phyloP scores from a whole-genome alignment of 2,888 invertebrate genomes.

The Hypercompe scribonia region DNA sequence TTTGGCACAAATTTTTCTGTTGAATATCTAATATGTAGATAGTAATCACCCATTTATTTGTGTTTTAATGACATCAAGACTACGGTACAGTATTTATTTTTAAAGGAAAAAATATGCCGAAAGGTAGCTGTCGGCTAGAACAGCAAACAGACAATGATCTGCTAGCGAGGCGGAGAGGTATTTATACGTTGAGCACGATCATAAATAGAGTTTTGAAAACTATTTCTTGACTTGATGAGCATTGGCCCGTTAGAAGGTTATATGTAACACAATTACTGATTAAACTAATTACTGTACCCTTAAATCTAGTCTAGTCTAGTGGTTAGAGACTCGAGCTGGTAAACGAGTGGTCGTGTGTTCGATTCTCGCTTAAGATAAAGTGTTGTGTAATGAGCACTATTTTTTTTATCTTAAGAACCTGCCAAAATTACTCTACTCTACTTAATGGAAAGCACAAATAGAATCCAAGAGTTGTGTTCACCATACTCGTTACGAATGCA shows the following conservation, averaged over 20 bases:
- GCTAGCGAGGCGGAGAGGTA: neutral
- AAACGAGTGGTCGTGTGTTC: too few relatives aligned
- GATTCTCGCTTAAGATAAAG: too few relatives aligned
- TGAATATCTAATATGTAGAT: too few relatives aligned
- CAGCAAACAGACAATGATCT: neutral
- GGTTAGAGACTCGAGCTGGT: neutral
- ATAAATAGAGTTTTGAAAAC: constrained; percentile 5
- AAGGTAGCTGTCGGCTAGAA: neutral
- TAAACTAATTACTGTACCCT: neutral
- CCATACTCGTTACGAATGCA: too few relatives aligned
- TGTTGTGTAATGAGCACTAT: too few relatives aligned
- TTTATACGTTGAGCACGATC: constrained; percentile 1
- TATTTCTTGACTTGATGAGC: neutral
- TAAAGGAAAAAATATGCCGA: neutral
- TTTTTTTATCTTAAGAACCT: too few relatives aligned
- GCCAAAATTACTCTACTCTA: too few relatives aligned
- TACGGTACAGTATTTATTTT: neutral
- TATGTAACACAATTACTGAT: neutral
- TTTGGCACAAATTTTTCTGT: too few relatives aligned
- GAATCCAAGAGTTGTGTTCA: too few relatives aligned
- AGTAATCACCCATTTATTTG: too few relatives aligned
- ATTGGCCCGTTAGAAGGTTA: neutral
- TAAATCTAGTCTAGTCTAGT: neutral
- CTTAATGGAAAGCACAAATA: too few relatives aligned
- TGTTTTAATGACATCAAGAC: too few relatives aligned